Base-by-base conservation (phyloP, 1,140 invertebrate species). In the Psilanteris sp. region DNA sequence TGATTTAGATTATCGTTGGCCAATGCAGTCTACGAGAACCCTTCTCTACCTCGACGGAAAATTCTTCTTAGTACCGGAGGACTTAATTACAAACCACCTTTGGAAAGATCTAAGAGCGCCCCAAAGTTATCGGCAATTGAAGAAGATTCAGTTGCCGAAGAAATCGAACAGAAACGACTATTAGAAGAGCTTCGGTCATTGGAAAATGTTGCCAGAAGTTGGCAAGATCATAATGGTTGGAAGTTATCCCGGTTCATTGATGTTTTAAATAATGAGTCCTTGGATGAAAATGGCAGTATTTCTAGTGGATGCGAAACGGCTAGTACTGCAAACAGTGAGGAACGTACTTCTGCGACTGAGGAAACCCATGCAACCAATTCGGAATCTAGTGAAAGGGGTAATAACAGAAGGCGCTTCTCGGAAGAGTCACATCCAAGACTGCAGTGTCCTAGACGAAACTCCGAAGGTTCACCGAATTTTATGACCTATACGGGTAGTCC, bases 81-180 rank as follows among this genome's bases (percentile, higher is more conserved):
- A 0, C 92, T 93, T 62, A 96, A 95, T 79, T 96, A 96, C 81
- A 89, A 96, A 61, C 97, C 97, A 2, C 97, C 97, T 0, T 83
- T 98, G 36, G 96, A 98, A 83, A 91, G 97, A 61, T 98, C 96
- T 0, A 98, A 97, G 85, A 97, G 95, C 24, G 97, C 97, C 3
- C 97, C 98, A 0, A 97, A 98, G 83, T 89, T 99, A 1, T 95
- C 94, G 48, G 93, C 95, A 14, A 99, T 99, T 67, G 96, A 97
- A 81, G 98, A 99, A 87, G 94, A 94, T 55, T 91, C 93, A 8
- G 96, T 95, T 46, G 94, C 95, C 81, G 93, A 95, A 79, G 94
- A 95, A 48, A 93, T 94, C 52, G 91, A 93, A 29, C 86, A 88
- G 22, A 80, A 87, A 31, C 80, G 85, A 8, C 67, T 88, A 4